Percentiles rank a stretch among this genome's conserved stretches.
phyloP scores from a whole-genome alignment of 2,797 vertebrate species.

The Poeciliopsis turneri region DNA sequence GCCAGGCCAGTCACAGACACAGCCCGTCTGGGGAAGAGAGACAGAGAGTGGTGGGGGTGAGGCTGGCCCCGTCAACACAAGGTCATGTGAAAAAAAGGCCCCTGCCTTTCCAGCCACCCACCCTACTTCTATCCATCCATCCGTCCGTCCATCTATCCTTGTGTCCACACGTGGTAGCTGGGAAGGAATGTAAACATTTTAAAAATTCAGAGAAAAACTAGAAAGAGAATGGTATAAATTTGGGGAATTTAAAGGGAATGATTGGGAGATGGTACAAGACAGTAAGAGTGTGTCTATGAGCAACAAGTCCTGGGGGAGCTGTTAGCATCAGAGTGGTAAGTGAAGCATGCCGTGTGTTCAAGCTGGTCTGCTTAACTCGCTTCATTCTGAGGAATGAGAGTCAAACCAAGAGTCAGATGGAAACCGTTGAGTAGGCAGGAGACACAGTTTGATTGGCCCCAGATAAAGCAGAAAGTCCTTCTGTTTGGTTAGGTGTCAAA shows the following conservation, averaged over 20 bases:
- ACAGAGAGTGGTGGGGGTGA: conserved; percentile 54
- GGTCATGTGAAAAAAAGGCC: conserved; percentile 90
- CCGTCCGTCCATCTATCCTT: conserved; percentile 75
- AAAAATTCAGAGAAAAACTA: conserved; percentile 24
- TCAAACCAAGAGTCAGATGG: neutral
- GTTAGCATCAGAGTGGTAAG: conserved; percentile 69
- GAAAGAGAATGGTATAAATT: neutral
- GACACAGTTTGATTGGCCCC: neutral
- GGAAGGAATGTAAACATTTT: conserved; percentile 77
- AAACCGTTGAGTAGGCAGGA: no score
- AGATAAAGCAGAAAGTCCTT: conserved; percentile 4
- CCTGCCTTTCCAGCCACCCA: conserved; percentile 58
- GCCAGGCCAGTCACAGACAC: conserved; percentile 85
- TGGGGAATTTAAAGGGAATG: neutral
- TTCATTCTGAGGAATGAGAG: neutral
- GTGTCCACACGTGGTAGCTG: conserved; percentile 69
- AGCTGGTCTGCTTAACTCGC: conserved; percentile 45
- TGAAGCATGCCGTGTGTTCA: conserved; percentile 65
- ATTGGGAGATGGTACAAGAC: conserved; percentile 46
- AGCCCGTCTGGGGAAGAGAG: conserved; percentile 81
- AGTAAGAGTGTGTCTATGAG: conserved; percentile 57
- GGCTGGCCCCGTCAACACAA: conserved; percentile 83
- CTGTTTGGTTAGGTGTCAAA: neutral
- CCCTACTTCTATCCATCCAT: conserved; percentile 46
- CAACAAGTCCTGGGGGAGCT: conserved; percentile 69